Base-by-base conservation (phyloP, 64 coral and sea anemone species). In the Dendronephthya gigantea region DNA sequence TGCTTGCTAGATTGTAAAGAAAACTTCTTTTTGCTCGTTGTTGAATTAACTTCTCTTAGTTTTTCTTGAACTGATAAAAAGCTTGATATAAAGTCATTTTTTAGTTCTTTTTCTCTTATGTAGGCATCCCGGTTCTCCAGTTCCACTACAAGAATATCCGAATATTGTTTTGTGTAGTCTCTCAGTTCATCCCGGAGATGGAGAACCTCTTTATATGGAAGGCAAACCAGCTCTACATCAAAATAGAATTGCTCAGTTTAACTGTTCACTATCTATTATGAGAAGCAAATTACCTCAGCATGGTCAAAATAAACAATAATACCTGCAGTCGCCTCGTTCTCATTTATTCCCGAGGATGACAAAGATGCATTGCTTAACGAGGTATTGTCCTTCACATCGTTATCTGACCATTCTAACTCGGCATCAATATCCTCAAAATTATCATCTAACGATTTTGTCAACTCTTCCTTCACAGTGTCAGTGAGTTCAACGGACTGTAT, bases 41-140 rank as follows among this genome's bases (percentile, higher is more conserved):
- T 48, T 90, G 56, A 39, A 33, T 91, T 86, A n/a, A 87, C 35
- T 33, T 98, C 90, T 81, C 95, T 52, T 87, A 98, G 84, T 86
- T 82, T 87, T 9, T 89, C 93, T 35, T 98, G 95, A 48, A 98
- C 81, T 25, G 92, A 82, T 86, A 98, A 87, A 43, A 98, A 90
- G 15, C 89, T 93, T 28, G 95, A 98, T 5, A 98, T 98, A 91
- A 98, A 98, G 37, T 83, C 75, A 87, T 98, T 98, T 68, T 93
- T 98, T 7, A 98, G 35, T 93, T 98, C 95, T 90, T 98, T 93
- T 85, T 98, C 92, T 74, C 92, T 83, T 70, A 91, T 40, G 29
- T 91, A 85, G 51, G 93, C 95, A 40, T 98, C 95, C 58, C 91
- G 89, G 14, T 82, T 19, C 2, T 89, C 90, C 31, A 98, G 82